Conservation (phyloP, 2,113 vertebrate genomes). For the Silurus glanis region DNA sequence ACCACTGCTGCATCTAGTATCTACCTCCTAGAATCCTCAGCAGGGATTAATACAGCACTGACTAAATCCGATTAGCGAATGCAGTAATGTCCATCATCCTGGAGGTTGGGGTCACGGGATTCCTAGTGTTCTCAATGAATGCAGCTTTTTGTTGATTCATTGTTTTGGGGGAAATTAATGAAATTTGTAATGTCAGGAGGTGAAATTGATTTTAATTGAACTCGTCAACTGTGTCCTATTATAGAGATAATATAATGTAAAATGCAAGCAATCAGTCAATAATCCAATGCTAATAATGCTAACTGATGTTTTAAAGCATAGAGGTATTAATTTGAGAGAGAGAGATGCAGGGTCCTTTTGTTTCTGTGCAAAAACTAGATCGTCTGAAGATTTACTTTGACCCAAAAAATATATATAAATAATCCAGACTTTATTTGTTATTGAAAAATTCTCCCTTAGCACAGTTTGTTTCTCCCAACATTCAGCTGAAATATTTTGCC, state of each 20-base stretch:
- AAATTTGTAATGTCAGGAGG: not conserved
- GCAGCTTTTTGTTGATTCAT: not conserved
- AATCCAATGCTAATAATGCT: not conserved
- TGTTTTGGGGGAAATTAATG: not conserved
- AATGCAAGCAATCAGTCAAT: not conserved
- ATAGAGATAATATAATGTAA: not conserved
- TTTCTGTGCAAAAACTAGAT: too few species aligned
- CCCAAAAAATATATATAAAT: too few species aligned
- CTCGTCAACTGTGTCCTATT: not conserved
- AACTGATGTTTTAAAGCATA: not conserved
- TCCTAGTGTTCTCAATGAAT: not conserved
- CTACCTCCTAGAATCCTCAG: not conserved
- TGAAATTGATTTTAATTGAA: not conserved
- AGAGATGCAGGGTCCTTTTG: too few species aligned
- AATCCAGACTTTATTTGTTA: too few species aligned
- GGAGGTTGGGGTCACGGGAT: not conserved
- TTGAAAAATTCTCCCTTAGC: too few species aligned
- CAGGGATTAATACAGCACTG: not conserved
- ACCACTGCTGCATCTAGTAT: not conserved
- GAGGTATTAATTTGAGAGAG: too few species aligned
- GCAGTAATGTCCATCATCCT: not conserved
- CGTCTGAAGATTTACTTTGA: too few species aligned
- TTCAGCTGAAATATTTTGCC: not conserved
- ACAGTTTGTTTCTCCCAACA: too few species aligned
- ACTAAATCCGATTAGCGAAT: not conserved